Conservation (phyloP, 2,797 vertebrate species). For the Anniella stebbinsi region DNA sequence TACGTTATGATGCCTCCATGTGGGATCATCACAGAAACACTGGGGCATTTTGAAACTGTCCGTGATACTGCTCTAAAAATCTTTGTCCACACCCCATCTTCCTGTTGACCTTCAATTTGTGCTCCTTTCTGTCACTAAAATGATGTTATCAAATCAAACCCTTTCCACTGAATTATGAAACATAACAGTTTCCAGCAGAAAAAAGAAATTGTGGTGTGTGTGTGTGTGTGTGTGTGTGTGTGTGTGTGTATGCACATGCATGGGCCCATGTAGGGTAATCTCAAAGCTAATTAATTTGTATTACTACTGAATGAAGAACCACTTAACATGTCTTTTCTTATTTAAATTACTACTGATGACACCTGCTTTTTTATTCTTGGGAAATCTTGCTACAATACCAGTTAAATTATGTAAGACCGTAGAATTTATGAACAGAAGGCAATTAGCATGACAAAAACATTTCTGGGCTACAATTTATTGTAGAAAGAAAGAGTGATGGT, state of each 20-base stretch:
- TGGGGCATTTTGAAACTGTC: not conserved
- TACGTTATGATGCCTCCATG: not conserved
- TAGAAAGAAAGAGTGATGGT: constrained; percentile 75
- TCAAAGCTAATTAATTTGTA: constrained; percentile 84
- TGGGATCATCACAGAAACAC: not conserved
- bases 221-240: no score
- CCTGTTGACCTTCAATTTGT: constrained; percentile 37
- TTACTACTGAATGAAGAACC: constrained; percentile 78
- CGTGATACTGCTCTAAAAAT: not conserved
- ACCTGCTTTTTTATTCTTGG: constrained; percentile 81
- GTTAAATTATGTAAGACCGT: constrained; percentile 80
- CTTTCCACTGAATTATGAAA: constrained; percentile 76
- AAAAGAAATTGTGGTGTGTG: constrained; percentile 39
- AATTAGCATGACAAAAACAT: constrained; percentile 83
- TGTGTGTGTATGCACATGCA: no score
- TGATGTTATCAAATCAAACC: constrained; percentile 74
- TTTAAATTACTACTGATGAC: constrained; percentile 83
- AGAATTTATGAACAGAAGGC: constrained; percentile 81
- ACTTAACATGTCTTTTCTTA: constrained; percentile 83
- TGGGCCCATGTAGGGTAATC: no score
- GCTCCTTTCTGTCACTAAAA: constrained; percentile 59
- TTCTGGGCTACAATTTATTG: constrained; percentile 76
- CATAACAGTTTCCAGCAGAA: constrained; percentile 73
- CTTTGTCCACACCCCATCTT: not conserved
- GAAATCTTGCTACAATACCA: constrained; percentile 79